These are phyloP conservation scores for Allobates femoralis DNA, from an alignment of 2,797 vertebrate genomes.

Conservation along the genomic window DNA sequence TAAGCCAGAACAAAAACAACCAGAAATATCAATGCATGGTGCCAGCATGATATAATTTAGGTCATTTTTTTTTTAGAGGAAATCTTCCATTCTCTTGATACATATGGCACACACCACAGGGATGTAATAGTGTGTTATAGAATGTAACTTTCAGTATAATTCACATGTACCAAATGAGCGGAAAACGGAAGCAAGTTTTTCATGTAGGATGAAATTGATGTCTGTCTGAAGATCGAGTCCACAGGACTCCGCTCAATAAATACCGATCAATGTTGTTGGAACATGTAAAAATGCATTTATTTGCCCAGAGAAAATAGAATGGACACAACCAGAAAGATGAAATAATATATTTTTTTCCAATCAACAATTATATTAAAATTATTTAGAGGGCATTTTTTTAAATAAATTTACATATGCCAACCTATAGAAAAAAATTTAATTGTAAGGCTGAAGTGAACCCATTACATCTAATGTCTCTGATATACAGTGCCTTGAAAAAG, in stretches of 20 bases:
- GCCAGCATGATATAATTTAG: slow-evolving; percentile 55
- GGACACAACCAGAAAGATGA: not conserved
- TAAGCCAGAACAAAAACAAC: slow-evolving; percentile 38
- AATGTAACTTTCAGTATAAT: slow-evolving; percentile 48
- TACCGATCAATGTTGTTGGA: slow-evolving; percentile 23
- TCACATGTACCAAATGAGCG: slow-evolving; percentile 39
- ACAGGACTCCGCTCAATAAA: not conserved
- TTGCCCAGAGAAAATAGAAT: not conserved
- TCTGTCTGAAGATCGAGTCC: slow-evolving; percentile 17
- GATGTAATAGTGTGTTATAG: slow-evolving; percentile 51
- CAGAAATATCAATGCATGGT: slow-evolving; percentile 39
- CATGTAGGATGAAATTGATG: slow-evolving; percentile 25
- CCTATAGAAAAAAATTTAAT: too few relatives aligned
- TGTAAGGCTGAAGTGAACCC: too few relatives aligned
- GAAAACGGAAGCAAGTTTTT: not conserved
- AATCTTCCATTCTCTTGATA: slow-evolving; percentile 28
- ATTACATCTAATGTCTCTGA: too few relatives aligned
- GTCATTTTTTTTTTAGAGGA: slow-evolving; percentile 41
- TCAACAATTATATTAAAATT: too few relatives aligned
- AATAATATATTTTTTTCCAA: too few relatives aligned
- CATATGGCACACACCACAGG: slow-evolving; percentile 45
- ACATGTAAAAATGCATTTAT: not conserved
- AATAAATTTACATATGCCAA: too few relatives aligned
- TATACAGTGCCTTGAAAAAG: too few relatives aligned
- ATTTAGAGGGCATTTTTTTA: too few relatives aligned